Conservation (phyloP, 2,113 vertebrate genomes). For the Sinocyclocheilus maitianheensis region DNA sequence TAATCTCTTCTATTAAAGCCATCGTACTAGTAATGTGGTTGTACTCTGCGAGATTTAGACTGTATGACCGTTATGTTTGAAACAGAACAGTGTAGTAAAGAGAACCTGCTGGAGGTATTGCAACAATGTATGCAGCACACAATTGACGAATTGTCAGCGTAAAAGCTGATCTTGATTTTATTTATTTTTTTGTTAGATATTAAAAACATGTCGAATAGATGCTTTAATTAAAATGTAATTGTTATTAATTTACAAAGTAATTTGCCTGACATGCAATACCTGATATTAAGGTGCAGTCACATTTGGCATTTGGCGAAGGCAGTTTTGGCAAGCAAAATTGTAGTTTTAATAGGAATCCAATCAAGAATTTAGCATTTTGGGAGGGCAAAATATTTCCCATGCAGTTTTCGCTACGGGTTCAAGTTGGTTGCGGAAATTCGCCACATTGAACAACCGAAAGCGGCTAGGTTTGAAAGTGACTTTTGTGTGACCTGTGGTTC, state of each 20-base stretch:
- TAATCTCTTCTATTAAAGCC: conserved; percentile 72
- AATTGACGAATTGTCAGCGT: background rate
- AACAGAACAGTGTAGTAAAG: background rate
- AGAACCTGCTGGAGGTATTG: background rate
- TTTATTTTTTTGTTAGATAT: background rate
- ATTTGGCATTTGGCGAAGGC: background rate
- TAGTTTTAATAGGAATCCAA: background rate
- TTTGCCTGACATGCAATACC: background rate
- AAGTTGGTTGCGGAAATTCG: background rate
- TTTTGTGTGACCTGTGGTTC: background rate
- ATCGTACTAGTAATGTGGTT: conserved; percentile 31
- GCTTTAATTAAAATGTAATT: background rate
- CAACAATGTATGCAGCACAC: background rate
- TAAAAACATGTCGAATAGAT: background rate
- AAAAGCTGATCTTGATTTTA: background rate
- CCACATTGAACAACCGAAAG: background rate
- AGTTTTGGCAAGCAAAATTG: background rate
- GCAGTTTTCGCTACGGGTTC: background rate
- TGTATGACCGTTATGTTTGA: background rate
- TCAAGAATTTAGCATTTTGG: background rate
- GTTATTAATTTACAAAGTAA: background rate
- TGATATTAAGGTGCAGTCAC: background rate
- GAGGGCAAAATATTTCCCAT: background rate
- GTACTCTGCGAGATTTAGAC: conserved; percentile 44
- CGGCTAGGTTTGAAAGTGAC: background rate